These are phyloP conservation scores for Mus minutoides DNA, from an alignment of 2,797 vertebrate species.

Conservation along the genomic window DNA sequence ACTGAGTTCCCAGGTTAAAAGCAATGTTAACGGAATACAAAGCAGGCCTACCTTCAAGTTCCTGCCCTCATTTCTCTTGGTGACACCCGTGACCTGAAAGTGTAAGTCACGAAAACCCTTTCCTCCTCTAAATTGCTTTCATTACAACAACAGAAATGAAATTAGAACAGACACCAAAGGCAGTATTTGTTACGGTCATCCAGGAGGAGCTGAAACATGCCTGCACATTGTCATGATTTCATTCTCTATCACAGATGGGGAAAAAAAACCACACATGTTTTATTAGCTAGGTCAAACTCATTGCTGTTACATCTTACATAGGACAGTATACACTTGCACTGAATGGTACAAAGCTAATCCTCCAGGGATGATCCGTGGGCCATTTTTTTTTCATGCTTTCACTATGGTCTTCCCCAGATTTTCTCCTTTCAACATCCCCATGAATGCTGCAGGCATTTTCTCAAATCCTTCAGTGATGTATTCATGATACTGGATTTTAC, in stretches of 20 bases:
- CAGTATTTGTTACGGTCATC: not conserved
- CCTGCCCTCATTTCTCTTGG: not conserved
- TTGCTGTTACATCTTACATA: slow-evolving; percentile 31
- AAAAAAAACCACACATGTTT: slow-evolving; percentile 25
- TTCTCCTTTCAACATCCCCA: slow-evolving; percentile 92
- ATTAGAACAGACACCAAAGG: not conserved
- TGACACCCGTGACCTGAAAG: not conserved
- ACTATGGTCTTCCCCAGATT: slow-evolving; percentile 93
- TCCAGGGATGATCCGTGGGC: not conserved
- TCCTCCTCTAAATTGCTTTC: not conserved
- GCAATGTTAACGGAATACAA: too few relatives aligned
- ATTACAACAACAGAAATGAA: not conserved
- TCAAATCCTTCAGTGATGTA: slow-evolving; percentile 92
- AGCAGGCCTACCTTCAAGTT: not conserved
- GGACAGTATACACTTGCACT: slow-evolving; percentile 1
- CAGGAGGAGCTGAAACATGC: not conserved
- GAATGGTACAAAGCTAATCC: not conserved
- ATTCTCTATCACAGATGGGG: slow-evolving; percentile 26
- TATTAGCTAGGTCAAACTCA: slow-evolving; percentile 31
- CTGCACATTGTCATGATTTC: not conserved
- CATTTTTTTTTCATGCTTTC: slow-evolving; percentile 85
- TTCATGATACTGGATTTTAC: slow-evolving; percentile 91
- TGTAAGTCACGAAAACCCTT: not conserved
- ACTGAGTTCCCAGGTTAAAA: not conserved
- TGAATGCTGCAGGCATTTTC: slow-evolving; percentile 95